Conservation (phyloP, 23 tunicate species). For the Ascidia mentula region DNA sequence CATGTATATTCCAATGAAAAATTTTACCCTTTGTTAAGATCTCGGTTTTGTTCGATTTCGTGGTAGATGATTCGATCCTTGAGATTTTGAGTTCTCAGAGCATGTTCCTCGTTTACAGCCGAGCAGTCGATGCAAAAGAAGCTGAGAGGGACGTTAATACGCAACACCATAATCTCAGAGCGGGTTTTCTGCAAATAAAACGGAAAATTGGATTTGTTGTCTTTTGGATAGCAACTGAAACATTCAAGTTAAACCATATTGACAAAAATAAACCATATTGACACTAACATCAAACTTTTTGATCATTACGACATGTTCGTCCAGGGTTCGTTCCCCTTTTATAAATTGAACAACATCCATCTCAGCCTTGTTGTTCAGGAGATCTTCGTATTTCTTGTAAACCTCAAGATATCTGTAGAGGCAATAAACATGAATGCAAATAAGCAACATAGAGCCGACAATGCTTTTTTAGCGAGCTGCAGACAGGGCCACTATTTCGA, state of each 20-base stretch:
- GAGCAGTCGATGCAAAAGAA: constrained; percentile 77
- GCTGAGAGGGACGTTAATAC: constrained; percentile 64
- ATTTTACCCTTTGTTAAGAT: constrained; percentile 69
- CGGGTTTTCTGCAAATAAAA: constrained; percentile 48
- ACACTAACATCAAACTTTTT: constrained; percentile 68
- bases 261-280: too few relatives aligned
- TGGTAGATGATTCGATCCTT: constrained; percentile 59
- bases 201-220: not conserved
- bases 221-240: not conserved
- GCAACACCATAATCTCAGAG: constrained; percentile 44
- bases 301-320: constrained; percentile 53
- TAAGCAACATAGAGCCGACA: too few relatives aligned
- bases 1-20: too few relatives aligned
- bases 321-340: constrained; percentile 63
- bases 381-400: constrained; percentile 65
- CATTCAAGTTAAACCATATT: too few relatives aligned
- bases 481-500: too few relatives aligned
- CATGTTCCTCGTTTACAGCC: constrained; percentile 76
- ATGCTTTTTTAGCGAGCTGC: too few relatives aligned
- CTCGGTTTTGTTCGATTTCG: constrained; percentile 75
- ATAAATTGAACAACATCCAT: constrained; percentile 64
- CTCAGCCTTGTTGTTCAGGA: constrained; percentile 70
- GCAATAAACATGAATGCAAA: not conserved
- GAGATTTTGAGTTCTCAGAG: constrained; percentile 59
- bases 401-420: constrained; percentile 48